These are phyloP conservation scores for Diacarnus erythraeanus DNA, from an alignment of 37 sponge, comb jelly and placozoan genomes.

Conservation along the genomic window DNA sequence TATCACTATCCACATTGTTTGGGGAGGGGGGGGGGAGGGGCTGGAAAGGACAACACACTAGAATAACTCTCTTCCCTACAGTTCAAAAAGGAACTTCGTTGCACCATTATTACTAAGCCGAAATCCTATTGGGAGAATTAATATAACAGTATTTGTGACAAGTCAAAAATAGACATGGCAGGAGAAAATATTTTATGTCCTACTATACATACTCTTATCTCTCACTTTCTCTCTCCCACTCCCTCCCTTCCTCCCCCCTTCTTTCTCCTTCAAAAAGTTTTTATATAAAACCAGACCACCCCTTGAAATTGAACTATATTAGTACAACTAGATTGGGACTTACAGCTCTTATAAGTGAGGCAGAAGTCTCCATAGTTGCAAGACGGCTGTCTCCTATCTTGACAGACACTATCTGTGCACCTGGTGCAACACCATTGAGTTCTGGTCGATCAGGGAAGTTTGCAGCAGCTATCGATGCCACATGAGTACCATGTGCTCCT, in stretches of 20 bases:
- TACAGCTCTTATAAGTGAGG: constrained; percentile 87
- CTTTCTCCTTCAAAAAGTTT: neutral
- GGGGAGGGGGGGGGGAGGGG: no score
- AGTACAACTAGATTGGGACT: constrained; percentile 37
- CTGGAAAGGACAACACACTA: no score
- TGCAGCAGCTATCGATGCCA: constrained; percentile 89
- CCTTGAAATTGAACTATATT: neutral
- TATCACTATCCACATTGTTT: no score
- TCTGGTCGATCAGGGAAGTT: constrained; percentile 78
- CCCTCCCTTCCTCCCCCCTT: no score
- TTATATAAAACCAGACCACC: neutral
- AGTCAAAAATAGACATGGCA: neutral
- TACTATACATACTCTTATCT: no score
- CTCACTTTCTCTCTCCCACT: no score
- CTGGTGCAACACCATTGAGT: constrained; percentile 91
- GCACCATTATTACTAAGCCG: no score
- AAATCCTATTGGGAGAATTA: no score
- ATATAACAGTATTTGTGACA: neutral
- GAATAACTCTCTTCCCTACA: no score
- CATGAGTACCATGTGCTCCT: constrained; percentile 98
- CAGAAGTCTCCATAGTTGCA: constrained; percentile 88
- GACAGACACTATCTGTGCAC: constrained; percentile 87
- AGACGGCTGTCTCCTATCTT: constrained; percentile 91
- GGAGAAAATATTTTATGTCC: neutral
- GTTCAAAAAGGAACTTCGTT: no score